Percentiles rank a stretch among this genome's conserved stretches.
phyloP scores from a whole-genome alignment of 2,113 vertebrate genomes.

The Pelecanoides urinatrix region DNA sequence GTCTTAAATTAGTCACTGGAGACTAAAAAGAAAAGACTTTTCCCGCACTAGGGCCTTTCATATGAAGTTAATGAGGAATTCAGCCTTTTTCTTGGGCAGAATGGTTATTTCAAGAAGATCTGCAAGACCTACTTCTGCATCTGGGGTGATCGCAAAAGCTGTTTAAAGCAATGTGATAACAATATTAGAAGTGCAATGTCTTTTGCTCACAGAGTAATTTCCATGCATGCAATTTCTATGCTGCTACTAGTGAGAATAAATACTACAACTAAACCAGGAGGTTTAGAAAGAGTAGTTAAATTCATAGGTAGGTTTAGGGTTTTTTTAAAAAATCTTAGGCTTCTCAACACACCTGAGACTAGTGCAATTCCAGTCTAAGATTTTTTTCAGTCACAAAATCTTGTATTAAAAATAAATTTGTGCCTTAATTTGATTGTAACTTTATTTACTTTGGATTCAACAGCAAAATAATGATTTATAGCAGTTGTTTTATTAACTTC shows the following conservation, averaged over 20 bases:
- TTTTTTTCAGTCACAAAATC: not conserved
- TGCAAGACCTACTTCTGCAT: not conserved
- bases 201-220: not conserved
- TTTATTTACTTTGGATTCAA: not conserved
- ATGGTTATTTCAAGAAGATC: not conserved
- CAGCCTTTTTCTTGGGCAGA: not conserved
- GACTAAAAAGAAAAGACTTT: not conserved
- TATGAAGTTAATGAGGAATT: not conserved
- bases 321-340: not conserved
- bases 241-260: not conserved
- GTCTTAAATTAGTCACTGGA: not conserved
- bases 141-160: not conserved
- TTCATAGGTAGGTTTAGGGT: not conserved
- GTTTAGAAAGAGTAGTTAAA: not conserved
- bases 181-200: not conserved
- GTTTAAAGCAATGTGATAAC: not conserved
- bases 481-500: not conserved
- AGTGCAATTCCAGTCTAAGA: not conserved
- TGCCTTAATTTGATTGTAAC: not conserved
- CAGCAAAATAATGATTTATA: not conserved
- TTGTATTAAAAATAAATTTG: not conserved
- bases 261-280: not conserved
- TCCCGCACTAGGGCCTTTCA: not conserved
- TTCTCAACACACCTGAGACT: not conserved
- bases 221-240: not conserved